Evolutionary conservation across 2,113 vertebrate species (phyloP).

Genomic region (Pterocles gutturalis): DNA sequence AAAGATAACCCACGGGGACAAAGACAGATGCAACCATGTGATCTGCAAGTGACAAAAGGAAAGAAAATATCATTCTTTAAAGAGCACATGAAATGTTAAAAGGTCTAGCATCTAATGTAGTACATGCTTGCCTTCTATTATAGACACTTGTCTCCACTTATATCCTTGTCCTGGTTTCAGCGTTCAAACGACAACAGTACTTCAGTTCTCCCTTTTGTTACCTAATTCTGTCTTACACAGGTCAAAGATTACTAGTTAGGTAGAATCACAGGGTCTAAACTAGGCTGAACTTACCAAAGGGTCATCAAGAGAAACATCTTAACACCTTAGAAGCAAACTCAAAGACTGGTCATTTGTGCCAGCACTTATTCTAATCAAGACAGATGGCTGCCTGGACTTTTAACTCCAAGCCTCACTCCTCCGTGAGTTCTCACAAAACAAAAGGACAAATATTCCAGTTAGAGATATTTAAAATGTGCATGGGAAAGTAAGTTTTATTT

Average conservation of each 20-base stretch:
- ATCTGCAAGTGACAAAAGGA: neutral
- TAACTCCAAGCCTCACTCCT: neutral
- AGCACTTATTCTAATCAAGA: neutral
- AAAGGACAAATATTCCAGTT: neutral
- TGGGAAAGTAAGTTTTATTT: neutral
- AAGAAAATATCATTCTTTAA: neutral
- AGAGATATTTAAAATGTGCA: neutral
- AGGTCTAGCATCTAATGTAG: neutral
- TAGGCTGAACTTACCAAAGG: neutral
- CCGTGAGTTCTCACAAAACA: neutral
- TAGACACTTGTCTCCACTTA: neutral
- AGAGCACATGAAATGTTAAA: rapidly evolving
- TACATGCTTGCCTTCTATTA: neutral
- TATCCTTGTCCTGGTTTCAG: rapidly evolving
- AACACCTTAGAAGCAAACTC: neutral
- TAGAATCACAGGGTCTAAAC: rapidly evolving
- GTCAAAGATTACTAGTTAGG: neutral
- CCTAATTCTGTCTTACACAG: neutral
- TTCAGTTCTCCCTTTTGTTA: neutral
- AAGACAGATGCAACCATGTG: neutral
- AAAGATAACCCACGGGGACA: neutral
- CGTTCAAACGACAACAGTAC: too few relatives aligned
- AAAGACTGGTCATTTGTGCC: neutral
- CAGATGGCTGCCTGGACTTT: neutral
- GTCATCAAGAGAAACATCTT: neutral